phyloP scores from a whole-genome alignment of 2,888 invertebrate genomes.

The Adelphocoris suturalis region DNA sequence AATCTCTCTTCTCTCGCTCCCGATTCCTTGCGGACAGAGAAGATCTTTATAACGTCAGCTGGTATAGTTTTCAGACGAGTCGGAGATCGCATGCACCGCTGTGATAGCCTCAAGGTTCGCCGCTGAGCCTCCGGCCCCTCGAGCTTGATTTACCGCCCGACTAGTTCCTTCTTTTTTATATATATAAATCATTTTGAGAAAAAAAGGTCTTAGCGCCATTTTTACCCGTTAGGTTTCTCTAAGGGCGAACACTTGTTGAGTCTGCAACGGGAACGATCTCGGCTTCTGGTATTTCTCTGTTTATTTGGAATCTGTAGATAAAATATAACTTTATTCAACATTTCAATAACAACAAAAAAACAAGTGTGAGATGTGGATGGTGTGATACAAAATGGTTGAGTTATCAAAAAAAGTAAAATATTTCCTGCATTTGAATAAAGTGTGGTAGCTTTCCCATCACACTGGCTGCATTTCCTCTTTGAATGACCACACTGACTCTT shows the following conservation, averaged over 20 bases:
- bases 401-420: no score
- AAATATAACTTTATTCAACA: no score
- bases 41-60: slow-evolving; percentile 39
- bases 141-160: slow-evolving; percentile 9
- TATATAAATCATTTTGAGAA: slow-evolving; percentile 16
- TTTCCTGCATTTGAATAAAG: no score
- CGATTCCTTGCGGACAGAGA: neutral
- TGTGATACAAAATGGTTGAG: no score
- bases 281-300: slow-evolving; percentile 11
- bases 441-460: no score
- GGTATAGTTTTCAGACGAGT: slow-evolving; percentile 7
- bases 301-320: neutral
- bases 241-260: slow-evolving; percentile 8
- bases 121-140: neutral
- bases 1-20: slow-evolving; percentile 16
- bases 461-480: no score
- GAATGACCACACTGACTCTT: no score
- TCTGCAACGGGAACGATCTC: neutral
- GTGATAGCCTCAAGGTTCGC: slow-evolving; percentile 4
- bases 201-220: slow-evolving; percentile 9
- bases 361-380: no score
- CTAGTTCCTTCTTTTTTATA: slow-evolving; percentile 19
- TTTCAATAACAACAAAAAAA: no score
- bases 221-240: slow-evolving; percentile 9
- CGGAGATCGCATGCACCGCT: neutral